phyloP scores from a whole-genome alignment of 2,797 vertebrate genomes.

The Podarcis lilfordi region DNA sequence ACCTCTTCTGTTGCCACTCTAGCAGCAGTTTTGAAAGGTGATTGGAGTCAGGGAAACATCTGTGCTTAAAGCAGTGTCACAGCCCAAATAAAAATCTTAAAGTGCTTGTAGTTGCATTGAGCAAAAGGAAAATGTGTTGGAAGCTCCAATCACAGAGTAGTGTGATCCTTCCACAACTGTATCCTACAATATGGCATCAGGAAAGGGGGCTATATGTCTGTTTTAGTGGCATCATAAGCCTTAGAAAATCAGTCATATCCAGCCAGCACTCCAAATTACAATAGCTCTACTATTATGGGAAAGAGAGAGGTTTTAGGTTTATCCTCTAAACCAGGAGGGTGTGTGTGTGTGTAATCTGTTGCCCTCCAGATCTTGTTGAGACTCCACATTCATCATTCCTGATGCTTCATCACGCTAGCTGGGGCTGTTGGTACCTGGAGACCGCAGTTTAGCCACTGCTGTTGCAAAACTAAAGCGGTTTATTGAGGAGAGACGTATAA shows the following conservation, averaged over 20 bases:
- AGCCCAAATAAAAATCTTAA: background rate
- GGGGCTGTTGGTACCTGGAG: too few species aligned
- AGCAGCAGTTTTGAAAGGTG: background rate
- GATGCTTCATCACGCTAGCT: too few species aligned
- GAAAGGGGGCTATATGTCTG: too few species aligned
- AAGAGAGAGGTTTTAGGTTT: background rate
- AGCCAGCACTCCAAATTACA: background rate
- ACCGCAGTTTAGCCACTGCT: background rate
- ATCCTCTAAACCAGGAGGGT: too few species aligned
- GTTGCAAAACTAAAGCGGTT: background rate
- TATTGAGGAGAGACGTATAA: background rate
- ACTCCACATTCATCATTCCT: too few species aligned
- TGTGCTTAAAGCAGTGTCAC: background rate
- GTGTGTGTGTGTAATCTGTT: too few species aligned
- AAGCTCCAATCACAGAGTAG: background rate
- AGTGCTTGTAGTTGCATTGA: background rate
- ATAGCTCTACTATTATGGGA: background rate
- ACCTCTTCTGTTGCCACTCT: background rate
- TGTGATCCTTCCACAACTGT: background rate
- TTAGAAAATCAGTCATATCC: background rate
- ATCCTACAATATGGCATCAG: background rate
- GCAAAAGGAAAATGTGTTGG: background rate
- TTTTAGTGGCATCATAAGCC: background rate
- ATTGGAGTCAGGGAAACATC: background rate
- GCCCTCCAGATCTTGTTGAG: too few species aligned